Percentiles rank a stretch among this genome's conserved stretches.
phyloP scores from a whole-genome alignment of 2,113 vertebrate species.

The Mustelus asterias region DNA sequence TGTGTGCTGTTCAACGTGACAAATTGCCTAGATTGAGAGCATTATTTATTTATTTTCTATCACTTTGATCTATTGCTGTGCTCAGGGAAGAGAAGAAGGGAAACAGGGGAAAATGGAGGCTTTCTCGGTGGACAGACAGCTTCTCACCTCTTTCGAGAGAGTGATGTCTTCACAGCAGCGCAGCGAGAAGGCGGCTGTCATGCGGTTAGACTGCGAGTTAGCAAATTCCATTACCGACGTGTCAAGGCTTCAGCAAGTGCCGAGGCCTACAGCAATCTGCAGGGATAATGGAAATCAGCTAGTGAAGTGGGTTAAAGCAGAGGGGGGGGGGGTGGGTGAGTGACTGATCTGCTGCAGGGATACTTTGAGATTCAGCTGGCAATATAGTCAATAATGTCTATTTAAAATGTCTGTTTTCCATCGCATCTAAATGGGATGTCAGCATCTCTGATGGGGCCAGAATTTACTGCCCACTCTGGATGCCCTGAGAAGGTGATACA shows the following conservation, averaged over 20 bases:
- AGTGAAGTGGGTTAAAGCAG: background rate
- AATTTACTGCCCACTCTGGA: background rate
- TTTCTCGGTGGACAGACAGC: background rate
- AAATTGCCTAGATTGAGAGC: background rate
- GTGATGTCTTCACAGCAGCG: background rate
- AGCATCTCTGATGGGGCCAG: background rate
- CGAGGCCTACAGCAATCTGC: background rate
- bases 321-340: background rate
- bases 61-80: background rate
- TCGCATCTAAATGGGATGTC: background rate
- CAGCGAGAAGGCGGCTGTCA: background rate
- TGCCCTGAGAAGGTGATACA: background rate
- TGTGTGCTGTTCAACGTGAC: background rate
- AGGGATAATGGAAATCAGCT: background rate
- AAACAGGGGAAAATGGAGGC: background rate
- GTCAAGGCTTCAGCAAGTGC: constrained; percentile 11
- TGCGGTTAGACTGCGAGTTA: background rate
- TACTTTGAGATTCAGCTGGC: background rate
- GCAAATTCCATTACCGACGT: constrained; percentile 16
- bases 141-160: background rate
- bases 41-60: constrained; percentile 29
- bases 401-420: background rate
- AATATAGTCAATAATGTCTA: background rate
- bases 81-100: background rate
- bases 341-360: background rate